A percentile compares a stretch with the other conserved stretches of the same genome.
phyloP scores from a whole-genome alignment of 1,140 invertebrate species.

The Bombus breviceps region DNA sequence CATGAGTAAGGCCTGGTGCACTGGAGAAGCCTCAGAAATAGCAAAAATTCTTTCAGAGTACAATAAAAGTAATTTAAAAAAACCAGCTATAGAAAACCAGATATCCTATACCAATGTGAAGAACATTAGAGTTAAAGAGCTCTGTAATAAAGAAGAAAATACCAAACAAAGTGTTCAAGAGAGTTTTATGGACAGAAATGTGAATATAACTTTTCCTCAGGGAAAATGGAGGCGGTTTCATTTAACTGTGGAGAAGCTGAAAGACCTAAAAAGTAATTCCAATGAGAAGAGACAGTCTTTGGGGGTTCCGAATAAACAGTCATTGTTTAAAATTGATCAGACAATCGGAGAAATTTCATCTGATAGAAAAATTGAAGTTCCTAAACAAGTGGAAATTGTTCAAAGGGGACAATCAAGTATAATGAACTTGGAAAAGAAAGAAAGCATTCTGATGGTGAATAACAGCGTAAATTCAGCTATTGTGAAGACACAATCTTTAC shows the following conservation, averaged over 20 bases:
- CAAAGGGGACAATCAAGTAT: neutral
- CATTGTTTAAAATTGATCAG: conserved; percentile 9
- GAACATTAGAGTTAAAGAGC: conserved; percentile 15
- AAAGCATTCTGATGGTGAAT: neutral
- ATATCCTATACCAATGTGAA: conserved; percentile 1
- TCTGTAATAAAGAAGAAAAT: neutral
- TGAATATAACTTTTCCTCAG: conserved; percentile 40
- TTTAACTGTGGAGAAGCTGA: conserved; percentile 41
- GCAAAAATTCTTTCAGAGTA: conserved; percentile 71
- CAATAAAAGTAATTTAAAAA: conserved; percentile 54
- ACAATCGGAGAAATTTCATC: neutral
- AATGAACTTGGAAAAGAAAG: conserved; percentile 6
- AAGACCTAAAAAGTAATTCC: conserved; percentile 7
- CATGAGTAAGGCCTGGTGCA: conserved; percentile 30
- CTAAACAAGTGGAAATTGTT: neutral
- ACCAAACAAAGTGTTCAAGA: neutral
- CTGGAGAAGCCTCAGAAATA: conserved; percentile 65
- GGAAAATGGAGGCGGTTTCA: conserved; percentile 56
- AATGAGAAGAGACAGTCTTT: neutral
- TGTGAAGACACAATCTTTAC: conserved; percentile 57
- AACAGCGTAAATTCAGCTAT: neutral
- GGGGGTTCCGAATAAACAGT: neutral
- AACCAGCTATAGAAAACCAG: conserved; percentile 25
- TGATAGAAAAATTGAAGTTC: neutral
- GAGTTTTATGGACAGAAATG: neutral